phyloP scores from a whole-genome alignment of 2,113 vertebrate genomes.

The Cygnus buccinator region DNA sequence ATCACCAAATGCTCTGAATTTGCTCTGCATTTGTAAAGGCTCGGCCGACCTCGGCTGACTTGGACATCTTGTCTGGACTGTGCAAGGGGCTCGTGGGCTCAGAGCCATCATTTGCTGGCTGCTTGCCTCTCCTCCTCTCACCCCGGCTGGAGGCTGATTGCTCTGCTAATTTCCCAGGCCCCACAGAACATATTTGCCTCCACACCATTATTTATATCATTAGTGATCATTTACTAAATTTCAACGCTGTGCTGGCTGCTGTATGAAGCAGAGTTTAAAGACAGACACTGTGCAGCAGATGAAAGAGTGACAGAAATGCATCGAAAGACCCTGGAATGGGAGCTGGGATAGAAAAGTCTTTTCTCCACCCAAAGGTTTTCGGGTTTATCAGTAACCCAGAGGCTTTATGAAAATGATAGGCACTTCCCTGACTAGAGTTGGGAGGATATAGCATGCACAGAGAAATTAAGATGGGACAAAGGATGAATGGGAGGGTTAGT shows the following conservation, averaged over 20 bases:
- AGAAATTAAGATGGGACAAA: background rate
- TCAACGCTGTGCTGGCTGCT: background rate
- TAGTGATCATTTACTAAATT: conserved; percentile 40
- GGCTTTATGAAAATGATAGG: background rate
- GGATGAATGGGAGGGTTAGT: background rate
- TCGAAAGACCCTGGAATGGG: background rate
- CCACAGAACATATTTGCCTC: conserved; percentile 18
- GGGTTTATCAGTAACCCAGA: background rate
- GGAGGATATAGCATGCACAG: background rate
- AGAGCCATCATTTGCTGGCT: background rate
- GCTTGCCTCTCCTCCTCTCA: conserved; percentile 6
- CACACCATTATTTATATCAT: background rate
- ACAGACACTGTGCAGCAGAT: background rate
- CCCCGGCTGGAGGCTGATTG: background rate
- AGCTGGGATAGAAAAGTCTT: background rate
- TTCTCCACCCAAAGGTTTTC: background rate
- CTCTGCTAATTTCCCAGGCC: conserved; percentile 25
- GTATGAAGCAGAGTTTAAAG: background rate
- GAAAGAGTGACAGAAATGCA: background rate
- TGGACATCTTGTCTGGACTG: background rate
- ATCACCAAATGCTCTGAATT: background rate
- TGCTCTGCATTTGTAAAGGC: background rate
- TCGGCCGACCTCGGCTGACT: background rate
- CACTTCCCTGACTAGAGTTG: background rate
- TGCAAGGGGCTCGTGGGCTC: background rate